Base-by-base conservation (phyloP, 2,888 invertebrate genomes). In the Meliscaeva auricollis region DNA sequence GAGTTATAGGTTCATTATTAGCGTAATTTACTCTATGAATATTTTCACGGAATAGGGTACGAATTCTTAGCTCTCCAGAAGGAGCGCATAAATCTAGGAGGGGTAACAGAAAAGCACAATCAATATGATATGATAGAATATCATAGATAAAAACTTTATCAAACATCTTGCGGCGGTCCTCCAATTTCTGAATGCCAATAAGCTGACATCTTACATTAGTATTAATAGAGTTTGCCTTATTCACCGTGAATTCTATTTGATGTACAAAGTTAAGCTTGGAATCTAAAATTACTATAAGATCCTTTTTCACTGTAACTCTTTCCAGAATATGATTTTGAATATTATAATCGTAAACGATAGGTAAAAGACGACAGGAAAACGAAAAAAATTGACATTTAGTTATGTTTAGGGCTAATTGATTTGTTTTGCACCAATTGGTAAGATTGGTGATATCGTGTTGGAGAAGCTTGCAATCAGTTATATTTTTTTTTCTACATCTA, bases 361-460 rank as follows among this genome's bases (percentile, higher is more conserved):
- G 11, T 13, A 41, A 3, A 1, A 41, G 13, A 11, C 35, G 5
- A 11, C 35, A 7, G 11, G 3, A 4, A 11, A 35, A 35, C 35
- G 35, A 35, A 11, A 35, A 9, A 9, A 3, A 35, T 11, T 35
- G 13, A 44, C 44, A 44, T 44, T 44, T 44, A 5, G 15, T 4
- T 15, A 44, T 44, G 9, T 44, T 44, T 2, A 44, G 15, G 11
- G 4, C 13, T 41, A 41, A 41, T 41, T 41, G 41, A 15, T 44
- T 72, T 41, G n/a, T n/a, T n/a, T 41, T n/a, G 41, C 41, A 41
- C 41, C 41, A 41, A 2, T n/a, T 41, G n/a, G 41, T n/a, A n/a
- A 41, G 13, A 41, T 41, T n/a, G 2, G 13, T 41, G 2, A 41
- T 5, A 41, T 41, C 41, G 13, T n/a, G 6, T 41, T 41, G 41